A percentile compares a stretch with the other conserved stretches of the same genome.
phyloP scores from a whole-genome alignment of 2,797 vertebrate genomes.

The Rhodeus uyekii region DNA sequence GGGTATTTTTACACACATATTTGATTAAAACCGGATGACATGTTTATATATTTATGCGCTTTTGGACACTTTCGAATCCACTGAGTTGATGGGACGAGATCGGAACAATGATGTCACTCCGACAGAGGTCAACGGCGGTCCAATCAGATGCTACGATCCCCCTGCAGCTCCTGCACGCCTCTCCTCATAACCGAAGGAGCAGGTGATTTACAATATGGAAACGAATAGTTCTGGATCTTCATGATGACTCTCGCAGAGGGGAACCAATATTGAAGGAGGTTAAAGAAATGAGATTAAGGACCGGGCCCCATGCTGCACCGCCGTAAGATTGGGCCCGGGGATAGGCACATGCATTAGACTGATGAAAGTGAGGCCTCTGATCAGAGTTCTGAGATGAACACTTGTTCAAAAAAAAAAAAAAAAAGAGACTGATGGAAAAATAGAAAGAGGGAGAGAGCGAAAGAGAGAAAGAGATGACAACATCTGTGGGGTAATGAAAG shows the following conservation, averaged over 20 bases:
- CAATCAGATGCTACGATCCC: constrained; percentile 44
- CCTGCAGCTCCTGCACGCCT: constrained; percentile 11
- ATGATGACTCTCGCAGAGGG: constrained; percentile 64
- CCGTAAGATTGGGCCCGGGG: constrained; percentile 39
- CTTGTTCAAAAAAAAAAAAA: constrained; percentile 73
- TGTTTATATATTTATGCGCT: constrained; percentile 55
- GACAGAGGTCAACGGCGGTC: constrained; percentile 21
- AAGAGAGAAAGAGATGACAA: constrained; percentile 55
- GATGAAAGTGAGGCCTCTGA: constrained; percentile 79
- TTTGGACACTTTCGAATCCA: constrained; percentile 14
- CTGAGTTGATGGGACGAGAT: constrained; percentile 8
- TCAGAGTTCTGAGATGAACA: constrained; percentile 74
- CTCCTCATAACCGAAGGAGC: constrained; percentile 40
- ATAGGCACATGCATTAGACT: constrained; percentile 76
- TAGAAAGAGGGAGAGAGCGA: constrained; percentile 31
- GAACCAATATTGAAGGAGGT: constrained; percentile 65
- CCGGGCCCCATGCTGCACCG: constrained; percentile 41
- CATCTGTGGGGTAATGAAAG: constrained; percentile 57
- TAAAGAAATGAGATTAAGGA: constrained; percentile 76
- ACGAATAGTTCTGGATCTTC: constrained; percentile 68
- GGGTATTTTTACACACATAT: constrained; percentile 53
- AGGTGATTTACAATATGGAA: constrained; percentile 78
- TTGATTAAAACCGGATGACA: constrained; percentile 55
- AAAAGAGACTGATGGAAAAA: constrained; percentile 54
- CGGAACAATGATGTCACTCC: constrained; percentile 50